A percentile compares a stretch with the other conserved stretches of the same genome.
phyloP scores from a whole-genome alignment of 2,113 vertebrate species.

The Xyrauchen texanus region DNA sequence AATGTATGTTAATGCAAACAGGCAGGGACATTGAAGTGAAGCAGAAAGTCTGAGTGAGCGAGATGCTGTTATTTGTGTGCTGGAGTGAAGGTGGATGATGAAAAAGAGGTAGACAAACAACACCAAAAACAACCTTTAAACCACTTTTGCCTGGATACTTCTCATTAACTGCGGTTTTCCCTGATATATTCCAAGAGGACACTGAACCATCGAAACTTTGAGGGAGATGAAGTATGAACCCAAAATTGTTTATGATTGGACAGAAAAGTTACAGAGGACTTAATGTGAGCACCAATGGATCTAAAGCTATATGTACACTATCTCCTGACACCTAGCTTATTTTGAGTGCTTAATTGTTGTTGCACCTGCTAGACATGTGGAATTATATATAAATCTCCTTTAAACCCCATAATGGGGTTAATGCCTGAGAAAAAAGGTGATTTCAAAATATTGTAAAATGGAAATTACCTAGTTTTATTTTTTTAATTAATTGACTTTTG shows the following conservation, averaged over 20 bases:
- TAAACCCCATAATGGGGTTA: no score
- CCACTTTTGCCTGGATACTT: neutral
- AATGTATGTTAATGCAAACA: conserved; percentile 2
- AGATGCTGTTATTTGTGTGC: neutral
- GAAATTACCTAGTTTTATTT: neutral
- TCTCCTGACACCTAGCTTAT: neutral
- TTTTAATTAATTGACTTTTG: neutral
- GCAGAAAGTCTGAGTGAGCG: no score
- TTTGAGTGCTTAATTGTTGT: neutral
- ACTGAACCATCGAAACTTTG: neutral
- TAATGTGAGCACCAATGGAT: conserved; percentile 20
- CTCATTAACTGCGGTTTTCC: neutral
- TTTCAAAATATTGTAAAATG: neutral
- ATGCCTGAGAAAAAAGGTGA: conserved; percentile 37
- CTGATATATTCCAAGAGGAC: neutral
- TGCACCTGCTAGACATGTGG: neutral
- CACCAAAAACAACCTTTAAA: neutral
- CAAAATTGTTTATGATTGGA: neutral
- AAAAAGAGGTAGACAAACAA: conserved; percentile 41
- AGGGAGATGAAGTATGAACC: neutral
- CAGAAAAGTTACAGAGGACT: neutral
- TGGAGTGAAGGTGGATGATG: conserved; percentile 2
- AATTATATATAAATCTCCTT: conserved; percentile 4
- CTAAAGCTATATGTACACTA: neutral
- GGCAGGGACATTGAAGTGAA: neutral